Base-by-base conservation (phyloP, 2,113 vertebrate genomes). In the Tor tambroides region DNA sequence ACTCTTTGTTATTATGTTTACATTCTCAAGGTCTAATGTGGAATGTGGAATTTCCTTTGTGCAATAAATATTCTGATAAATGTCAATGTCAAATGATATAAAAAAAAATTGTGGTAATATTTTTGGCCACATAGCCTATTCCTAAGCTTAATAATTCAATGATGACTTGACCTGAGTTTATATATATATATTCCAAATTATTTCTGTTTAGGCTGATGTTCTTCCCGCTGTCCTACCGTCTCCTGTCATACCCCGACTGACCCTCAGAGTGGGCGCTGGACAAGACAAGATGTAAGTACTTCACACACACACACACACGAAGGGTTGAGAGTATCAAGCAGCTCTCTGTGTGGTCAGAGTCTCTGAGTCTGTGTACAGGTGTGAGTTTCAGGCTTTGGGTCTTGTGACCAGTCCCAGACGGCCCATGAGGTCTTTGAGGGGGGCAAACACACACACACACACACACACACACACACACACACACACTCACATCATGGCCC, bases 201-300 rank as follows among this genome's bases (percentile, higher is more conserved):
- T 76, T 49, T 86, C 12, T 78, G 15, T 80, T 43, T 95, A 99
- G 98, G 96, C 93, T 94, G 85, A 98, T 97, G 82, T 72, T 84
- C 92, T 95, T 79, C 95, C 97, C 23, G 91, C 93, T 84, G 94
- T 95, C 1, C 91, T 96, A 38, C 96, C 96, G 0, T 99, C 98
- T 86, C 98, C 98, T 0, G 98, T 99, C 91, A 99, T 99, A 89
- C 98, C 98, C 91, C 96, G 98, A 85, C 93, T 99, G 92, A 99
- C 97, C 2, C 95, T 99, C 83, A 93, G 97, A 92, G 98, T 99
- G 86, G 97, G 98, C 32, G 97, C 97, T 74, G 98, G 98, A 78
- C 98, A 99, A 92, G 98, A 99, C 95, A 99, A 99, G 91, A 99
- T 99, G 98, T 99, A 93, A 98, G 97, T 95, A 90, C 11, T 19